Base-by-base conservation (phyloP, 2,888 invertebrate species). In the Melieria picta region DNA sequence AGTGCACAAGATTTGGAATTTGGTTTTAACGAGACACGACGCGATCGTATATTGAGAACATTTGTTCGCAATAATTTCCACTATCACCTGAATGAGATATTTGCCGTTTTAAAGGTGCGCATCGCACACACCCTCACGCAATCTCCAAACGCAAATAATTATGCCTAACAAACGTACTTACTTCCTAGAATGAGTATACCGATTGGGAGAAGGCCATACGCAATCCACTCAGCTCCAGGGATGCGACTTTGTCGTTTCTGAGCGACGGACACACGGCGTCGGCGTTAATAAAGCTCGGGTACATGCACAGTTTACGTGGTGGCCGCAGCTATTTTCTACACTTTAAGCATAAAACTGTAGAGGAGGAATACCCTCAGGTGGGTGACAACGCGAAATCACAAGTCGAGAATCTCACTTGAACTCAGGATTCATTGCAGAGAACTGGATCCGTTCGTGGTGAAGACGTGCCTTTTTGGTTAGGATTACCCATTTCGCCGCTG, bases 31-130 rank as follows among this genome's bases (percentile, higher is more conserved):
- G 94, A 95, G 88, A 94, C 94, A 76, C 89, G 94, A 73, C 89
- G 95, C 75, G 95, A 96, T 87, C 91, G 94, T 74, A 94, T 95
- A 83, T 89, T 96, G 79, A 90, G 98, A 88, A 97, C 96, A 64
- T 94, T 95, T 87, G 97, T 98, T 75, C 91, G 97, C 77, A 98
- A 98, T 88, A 93, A 97, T 72, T 98, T 95, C 88, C 93, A 94
- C 84, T 98, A 94, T 88, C 98, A 98, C 88, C 90, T 97, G 80
- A 96, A 96, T 88, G 97, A 98, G 89, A 96, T 96, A 83, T 95
- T 95, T 87, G 96, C 97, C 67, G 96, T 97, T 68, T 89, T 98
- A 80, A 90, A 90, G 86, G 87, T 87, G 65, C 78, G 74, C 61
- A 10, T 9, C 7, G 10, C 52, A 61, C 2, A 7, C 9, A 61